These are phyloP conservation scores for Lamellibrachia columna DNA, from an alignment of 2,888 invertebrate genomes.

Conservation along the genomic window DNA sequence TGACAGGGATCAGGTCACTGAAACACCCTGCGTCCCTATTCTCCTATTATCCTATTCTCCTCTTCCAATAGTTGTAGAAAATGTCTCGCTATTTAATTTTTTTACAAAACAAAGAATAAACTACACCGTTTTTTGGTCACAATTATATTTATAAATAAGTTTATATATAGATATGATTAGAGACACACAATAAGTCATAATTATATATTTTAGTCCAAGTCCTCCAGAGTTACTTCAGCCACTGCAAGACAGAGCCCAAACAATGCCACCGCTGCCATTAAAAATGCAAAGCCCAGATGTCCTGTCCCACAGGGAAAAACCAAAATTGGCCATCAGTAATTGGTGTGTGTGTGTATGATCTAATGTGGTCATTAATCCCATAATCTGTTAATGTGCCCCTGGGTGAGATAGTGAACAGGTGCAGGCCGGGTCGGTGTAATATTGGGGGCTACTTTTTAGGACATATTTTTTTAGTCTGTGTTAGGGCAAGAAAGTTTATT, in stretches of 20 bases:
- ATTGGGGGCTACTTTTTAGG: no score
- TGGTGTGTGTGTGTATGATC: not conserved
- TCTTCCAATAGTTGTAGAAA: not conserved
- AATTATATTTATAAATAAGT: not conserved
- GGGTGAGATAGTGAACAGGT: not conserved
- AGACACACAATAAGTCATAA: not conserved
- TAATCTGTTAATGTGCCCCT: constrained; percentile 2
- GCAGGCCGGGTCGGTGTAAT: not conserved
- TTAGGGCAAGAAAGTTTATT: no score
- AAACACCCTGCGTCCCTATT: not conserved
- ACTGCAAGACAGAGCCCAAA: not conserved
- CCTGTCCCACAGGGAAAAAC: not conserved
- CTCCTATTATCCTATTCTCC: not conserved
- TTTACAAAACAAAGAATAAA: not conserved
- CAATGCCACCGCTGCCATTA: not conserved
- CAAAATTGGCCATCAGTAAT: not conserved
- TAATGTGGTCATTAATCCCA: not conserved
- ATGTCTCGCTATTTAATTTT: not conserved
- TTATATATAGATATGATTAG: not conserved
- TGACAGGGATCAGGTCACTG: not conserved
- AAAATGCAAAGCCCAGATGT: not conserved
- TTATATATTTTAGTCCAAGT: not conserved
- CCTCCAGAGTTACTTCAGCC: not conserved
- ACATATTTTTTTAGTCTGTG: no score
- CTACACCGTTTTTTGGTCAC: not conserved